phyloP scores from a whole-genome alignment of 2,113 vertebrate species.

The Gopherus evgoodei region DNA sequence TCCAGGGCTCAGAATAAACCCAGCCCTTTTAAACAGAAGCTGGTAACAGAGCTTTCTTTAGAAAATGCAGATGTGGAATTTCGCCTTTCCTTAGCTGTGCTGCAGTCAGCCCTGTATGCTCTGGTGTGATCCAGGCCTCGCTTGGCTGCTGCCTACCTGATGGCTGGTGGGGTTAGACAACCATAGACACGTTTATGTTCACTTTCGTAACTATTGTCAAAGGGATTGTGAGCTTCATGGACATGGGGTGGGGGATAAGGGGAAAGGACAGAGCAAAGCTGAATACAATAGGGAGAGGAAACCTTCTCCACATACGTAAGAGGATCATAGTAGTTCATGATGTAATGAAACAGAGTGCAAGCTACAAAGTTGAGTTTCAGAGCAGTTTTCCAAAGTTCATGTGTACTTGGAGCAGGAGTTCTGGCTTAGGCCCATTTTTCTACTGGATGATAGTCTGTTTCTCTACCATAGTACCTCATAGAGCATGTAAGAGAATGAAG shows the following conservation, averaged over 20 bases:
- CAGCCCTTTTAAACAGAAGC: not conserved
- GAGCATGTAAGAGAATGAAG: not conserved
- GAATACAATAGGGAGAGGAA: not conserved
- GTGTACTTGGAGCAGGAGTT: conserved; percentile 25
- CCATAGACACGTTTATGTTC: fast-evolving
- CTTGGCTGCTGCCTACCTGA: not conserved
- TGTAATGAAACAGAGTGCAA: fast-evolving
- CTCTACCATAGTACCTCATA: conserved; percentile 6
- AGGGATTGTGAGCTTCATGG: fast-evolving
- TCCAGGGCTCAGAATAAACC: conserved; percentile 52
- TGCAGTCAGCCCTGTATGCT: not conserved
- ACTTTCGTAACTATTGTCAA: not conserved
- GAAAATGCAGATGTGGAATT: conserved; percentile 58
- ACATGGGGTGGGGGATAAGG: not conserved
- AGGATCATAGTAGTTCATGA: not conserved
- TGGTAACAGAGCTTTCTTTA: conserved; percentile 55
- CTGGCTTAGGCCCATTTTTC: not conserved
- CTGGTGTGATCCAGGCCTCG: not conserved
- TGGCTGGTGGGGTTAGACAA: not conserved
- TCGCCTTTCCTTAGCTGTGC: not conserved
- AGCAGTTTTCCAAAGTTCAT: not conserved
- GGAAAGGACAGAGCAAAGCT: not conserved
- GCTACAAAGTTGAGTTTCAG: not conserved
- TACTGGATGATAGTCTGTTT: conserved; percentile 37
- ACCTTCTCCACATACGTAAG: not conserved